These are phyloP conservation scores for Raja brachyura DNA, from an alignment of 2,113 vertebrate species.

Conservation along the genomic window DNA sequence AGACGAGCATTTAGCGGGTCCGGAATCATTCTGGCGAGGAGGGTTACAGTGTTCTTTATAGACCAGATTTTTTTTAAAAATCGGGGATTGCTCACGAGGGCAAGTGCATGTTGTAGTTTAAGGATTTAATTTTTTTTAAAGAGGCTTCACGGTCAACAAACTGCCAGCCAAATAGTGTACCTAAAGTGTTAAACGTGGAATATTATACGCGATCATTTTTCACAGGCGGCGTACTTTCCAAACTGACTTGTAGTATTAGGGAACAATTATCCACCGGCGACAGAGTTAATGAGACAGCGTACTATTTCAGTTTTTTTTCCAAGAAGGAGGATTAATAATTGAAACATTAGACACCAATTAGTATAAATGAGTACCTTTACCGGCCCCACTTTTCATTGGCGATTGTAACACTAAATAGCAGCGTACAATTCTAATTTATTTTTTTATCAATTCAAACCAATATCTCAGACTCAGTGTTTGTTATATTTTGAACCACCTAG, in stretches of 20 bases:
- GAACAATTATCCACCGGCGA: slow-evolving; percentile 3
- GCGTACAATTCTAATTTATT: neutral
- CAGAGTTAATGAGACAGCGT: neutral
- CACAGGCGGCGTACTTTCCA: neutral
- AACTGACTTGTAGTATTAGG: slow-evolving; percentile 10
- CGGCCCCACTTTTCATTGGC: neutral
- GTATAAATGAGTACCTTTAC: neutral
- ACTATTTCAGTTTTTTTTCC: neutral
- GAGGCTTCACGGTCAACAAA: neutral
- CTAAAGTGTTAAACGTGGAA: slow-evolving; percentile 24
- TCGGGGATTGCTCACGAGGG: too few species aligned
- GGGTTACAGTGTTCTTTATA: neutral
- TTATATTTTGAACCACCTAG: neutral
- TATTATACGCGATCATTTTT: neutral
- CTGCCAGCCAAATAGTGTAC: neutral
- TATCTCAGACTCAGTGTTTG: neutral
- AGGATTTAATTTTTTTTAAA: too few species aligned
- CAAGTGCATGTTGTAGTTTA: neutral
- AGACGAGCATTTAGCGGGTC: slow-evolving; percentile 5
- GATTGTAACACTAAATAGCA: neutral
- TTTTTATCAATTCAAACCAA: neutral
- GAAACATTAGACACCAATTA: neutral
- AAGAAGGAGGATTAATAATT: neutral
- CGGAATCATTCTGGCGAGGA: too few species aligned
- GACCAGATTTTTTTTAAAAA: too few species aligned